Evolutionary conservation across 1,140 invertebrate genomes (phyloP).

Genomic region (Andricus grossulariae): DNA sequence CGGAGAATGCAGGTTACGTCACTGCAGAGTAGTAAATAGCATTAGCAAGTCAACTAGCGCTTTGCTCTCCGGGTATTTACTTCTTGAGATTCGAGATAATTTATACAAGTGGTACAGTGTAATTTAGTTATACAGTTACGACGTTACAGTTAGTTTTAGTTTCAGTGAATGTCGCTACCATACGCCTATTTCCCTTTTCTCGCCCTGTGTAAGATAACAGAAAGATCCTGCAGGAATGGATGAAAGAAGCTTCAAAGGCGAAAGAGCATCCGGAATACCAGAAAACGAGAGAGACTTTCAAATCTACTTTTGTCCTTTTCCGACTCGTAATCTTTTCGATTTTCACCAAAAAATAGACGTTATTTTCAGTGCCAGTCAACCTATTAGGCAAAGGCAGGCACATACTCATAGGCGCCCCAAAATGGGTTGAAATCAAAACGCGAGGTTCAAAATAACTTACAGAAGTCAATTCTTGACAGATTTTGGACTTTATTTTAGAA

Average conservation of each 20-base stretch:
- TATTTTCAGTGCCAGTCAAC: too few relatives aligned
- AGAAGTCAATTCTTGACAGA: too few relatives aligned
- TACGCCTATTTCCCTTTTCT: constrained; percentile 7
- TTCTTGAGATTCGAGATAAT: constrained; percentile 73
- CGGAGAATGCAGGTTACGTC: constrained; percentile 47
- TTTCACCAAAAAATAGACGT: too few relatives aligned
- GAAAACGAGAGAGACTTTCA: background rate
- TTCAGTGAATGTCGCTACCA: constrained; percentile 48
- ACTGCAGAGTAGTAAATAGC: constrained; percentile 65
- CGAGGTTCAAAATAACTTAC: too few relatives aligned
- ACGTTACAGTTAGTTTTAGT: constrained; percentile 66
- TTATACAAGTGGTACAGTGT: constrained; percentile 70
- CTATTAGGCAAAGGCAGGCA: too few relatives aligned
- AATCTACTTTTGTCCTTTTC: background rate
- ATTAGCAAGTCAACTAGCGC: constrained; percentile 73
- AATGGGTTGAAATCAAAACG: too few relatives aligned
- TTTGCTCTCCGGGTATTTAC: constrained; percentile 63
- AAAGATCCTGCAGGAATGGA: constrained; percentile 6
- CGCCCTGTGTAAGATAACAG: background rate
- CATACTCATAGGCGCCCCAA: too few relatives aligned
- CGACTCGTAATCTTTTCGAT: background rate
- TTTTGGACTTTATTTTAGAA: too few relatives aligned
- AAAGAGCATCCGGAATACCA: background rate
- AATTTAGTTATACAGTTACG: constrained; percentile 67
- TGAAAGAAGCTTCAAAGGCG: background rate